A percentile compares a stretch with the other conserved stretches of the same genome.
These are phyloP conservation scores for Ophonus ardosiacus DNA, from an alignment of 2,888 invertebrate species.

Conservation along the genomic window DNA sequence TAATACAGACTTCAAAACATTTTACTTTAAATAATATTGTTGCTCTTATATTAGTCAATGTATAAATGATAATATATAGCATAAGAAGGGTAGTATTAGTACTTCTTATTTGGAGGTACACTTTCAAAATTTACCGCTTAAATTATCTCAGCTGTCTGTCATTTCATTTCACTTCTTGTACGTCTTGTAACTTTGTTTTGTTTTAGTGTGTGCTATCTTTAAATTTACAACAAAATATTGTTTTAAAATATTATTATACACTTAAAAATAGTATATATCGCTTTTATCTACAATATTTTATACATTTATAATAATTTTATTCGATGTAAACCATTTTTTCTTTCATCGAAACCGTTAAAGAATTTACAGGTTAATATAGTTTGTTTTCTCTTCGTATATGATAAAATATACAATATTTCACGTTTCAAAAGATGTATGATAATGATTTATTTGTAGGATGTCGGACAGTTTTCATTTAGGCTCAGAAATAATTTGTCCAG, in stretches of 20 bases:
- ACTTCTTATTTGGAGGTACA: not conserved
- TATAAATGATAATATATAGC: not conserved
- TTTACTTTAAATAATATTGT: too few species aligned
- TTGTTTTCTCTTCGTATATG: not conserved
- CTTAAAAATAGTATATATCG: not conserved
- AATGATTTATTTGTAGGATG: slow-evolving; percentile 51
- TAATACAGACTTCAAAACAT: too few species aligned
- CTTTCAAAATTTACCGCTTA: slow-evolving; percentile 48
- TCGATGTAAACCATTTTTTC: slow-evolving; percentile 4
- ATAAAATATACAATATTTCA: not conserved
- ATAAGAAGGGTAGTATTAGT: not conserved
- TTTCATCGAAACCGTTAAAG: not conserved
- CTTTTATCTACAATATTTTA: slow-evolving; percentile 2
- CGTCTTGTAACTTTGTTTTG: slow-evolving; percentile 29
- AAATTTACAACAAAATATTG: slow-evolving; percentile 21
- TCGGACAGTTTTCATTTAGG: slow-evolving; percentile 43
- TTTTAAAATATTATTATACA: slow-evolving; percentile 1
- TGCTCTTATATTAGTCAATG: not conserved
- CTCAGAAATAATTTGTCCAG: slow-evolving; percentile 47
- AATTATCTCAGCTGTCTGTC: not conserved
- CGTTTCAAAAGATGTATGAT: slow-evolving; percentile 4
- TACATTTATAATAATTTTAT: not conserved
- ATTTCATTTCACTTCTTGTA: slow-evolving; percentile 14
- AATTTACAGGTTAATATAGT: slow-evolving; percentile 20
- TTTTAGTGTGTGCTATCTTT: slow-evolving; percentile 23